Conservation (phyloP, 2,888 invertebrate species). For the Acholoe squamosa region DNA sequence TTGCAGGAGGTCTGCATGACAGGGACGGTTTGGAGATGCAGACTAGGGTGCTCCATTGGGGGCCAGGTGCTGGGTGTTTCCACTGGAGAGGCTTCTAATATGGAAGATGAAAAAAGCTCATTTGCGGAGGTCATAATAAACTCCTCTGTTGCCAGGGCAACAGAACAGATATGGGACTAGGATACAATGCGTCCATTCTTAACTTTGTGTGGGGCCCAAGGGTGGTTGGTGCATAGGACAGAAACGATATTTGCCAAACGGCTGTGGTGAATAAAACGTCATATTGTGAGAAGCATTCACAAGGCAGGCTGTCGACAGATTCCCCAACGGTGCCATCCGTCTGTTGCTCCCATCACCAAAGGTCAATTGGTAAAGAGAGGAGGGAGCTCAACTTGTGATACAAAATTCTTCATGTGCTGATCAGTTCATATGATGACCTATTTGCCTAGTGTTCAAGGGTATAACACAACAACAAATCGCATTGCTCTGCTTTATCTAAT, state of each 20-base stretch:
- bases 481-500: too few relatives aligned
- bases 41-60: background rate
- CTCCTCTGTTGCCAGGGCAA: slow-evolving; percentile 25
- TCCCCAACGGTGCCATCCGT: background rate
- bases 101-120: slow-evolving; percentile 38
- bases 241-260: background rate
- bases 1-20: background rate
- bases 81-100: background rate
- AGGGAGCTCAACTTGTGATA: too few relatives aligned
- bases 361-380: background rate
- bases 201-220: too few relatives aligned
- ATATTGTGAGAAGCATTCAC: background rate
- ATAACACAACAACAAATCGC: too few relatives aligned
- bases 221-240: too few relatives aligned
- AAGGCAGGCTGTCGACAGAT: background rate
- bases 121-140: slow-evolving; percentile 21
- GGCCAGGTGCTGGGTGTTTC: background rate
- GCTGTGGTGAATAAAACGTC: background rate
- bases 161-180: background rate
- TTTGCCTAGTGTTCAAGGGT: too few relatives aligned
- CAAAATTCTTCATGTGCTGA: too few relatives aligned
- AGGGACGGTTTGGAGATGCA: background rate
- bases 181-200: background rate
- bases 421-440: too few relatives aligned
- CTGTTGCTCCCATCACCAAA: background rate